Evolutionary conservation across 1,140 invertebrate species (phyloP), one percentile per base, ranked within the genome.

Genomic region (Heliconius hewitsoni): DNA sequence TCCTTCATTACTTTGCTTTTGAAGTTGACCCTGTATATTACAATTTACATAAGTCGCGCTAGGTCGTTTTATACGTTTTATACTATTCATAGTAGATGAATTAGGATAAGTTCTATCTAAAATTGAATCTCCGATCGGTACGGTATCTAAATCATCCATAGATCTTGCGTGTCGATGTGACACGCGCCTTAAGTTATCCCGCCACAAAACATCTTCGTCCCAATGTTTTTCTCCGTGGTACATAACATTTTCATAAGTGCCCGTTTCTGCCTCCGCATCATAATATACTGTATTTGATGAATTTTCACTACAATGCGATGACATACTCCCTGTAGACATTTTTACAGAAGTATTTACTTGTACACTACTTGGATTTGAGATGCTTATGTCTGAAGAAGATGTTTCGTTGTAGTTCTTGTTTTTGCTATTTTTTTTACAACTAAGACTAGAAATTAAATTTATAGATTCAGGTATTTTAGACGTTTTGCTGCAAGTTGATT

Each of bases 131-230:
- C 90, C 92, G 2, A 85, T 86, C 42, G 88, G 85, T 71, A 96
- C 94, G 71, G 94, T 95, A 87, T 98, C 97, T 52, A 98, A 94
- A 90, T 98, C 97, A 85, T 98, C 97, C 88, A 98, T 93, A 0
- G 97, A 98, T 71, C 97, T 95, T 1, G 97, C 97, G 89, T 98
- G 97, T 74, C 97, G 94, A 81, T 98, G 95, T 81, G 97, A 97
- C 1, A 97, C 97, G 80, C 96, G 95, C 52, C 97, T 95, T 23
- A 98, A 93, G 85, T 96, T 97, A 86, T 98, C 97, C 74, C 97
- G 95, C 97, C 97, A 98, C 1, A 98, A 93, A 8, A 95, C 92
- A 90, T 98, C 97, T 91, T 98, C 97, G 88, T 98, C 97, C 97
- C 97, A 98, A 37, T 97, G 95, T 91, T 97, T 96, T 81, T 97